Percentiles rank a stretch among this genome's conserved stretches.
Evolutionary conservation across 2,797 vertebrate species (phyloP).

Genomic region (Hyperoplus lanceolatus): DNA sequence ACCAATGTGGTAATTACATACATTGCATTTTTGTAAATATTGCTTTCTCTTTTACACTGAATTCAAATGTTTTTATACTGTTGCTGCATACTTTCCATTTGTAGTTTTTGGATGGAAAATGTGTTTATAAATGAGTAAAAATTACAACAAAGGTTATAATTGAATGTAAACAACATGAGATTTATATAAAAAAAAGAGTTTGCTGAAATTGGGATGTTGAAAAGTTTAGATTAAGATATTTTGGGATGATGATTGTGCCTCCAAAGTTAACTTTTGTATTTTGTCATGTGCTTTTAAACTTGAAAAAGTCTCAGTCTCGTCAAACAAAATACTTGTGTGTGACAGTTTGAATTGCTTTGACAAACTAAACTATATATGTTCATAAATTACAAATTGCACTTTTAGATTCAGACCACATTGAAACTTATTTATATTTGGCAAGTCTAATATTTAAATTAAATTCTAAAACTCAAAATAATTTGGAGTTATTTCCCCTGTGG

Average conservation of each 20-base stretch:
- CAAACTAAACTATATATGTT: constrained; percentile 8
- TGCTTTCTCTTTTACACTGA: constrained; percentile 44
- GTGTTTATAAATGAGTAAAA: constrained; percentile 35
- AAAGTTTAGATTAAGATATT: constrained; percentile 25
- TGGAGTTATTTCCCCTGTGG: constrained; percentile 4
- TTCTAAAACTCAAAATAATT: neutral
- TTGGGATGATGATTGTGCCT: constrained; percentile 31
- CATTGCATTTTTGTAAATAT: constrained; percentile 69
- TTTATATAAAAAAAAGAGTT: constrained; percentile 18
- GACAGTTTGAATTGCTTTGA: constrained; percentile 10
- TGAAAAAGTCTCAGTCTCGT: neutral
- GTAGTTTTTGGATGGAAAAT: constrained; percentile 40
- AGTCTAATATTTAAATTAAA: neutral
- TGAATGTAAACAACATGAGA: constrained; percentile 51
- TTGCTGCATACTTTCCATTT: constrained; percentile 33
- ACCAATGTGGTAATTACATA: constrained; percentile 1
- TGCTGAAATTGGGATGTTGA: constrained; percentile 37
- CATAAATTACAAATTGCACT: neutral
- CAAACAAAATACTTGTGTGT: constrained; percentile 1
- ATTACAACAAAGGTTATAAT: constrained; percentile 29
- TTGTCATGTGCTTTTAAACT: constrained; percentile 11
- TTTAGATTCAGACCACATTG: neutral
- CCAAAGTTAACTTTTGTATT: constrained; percentile 28
- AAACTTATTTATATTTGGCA: neutral
- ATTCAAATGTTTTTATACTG: constrained; percentile 54